Evolutionary conservation across 2,113 vertebrate species (phyloP), one percentile per base, ranked within the genome.

Genomic region (Psettodes erumei): DNA sequence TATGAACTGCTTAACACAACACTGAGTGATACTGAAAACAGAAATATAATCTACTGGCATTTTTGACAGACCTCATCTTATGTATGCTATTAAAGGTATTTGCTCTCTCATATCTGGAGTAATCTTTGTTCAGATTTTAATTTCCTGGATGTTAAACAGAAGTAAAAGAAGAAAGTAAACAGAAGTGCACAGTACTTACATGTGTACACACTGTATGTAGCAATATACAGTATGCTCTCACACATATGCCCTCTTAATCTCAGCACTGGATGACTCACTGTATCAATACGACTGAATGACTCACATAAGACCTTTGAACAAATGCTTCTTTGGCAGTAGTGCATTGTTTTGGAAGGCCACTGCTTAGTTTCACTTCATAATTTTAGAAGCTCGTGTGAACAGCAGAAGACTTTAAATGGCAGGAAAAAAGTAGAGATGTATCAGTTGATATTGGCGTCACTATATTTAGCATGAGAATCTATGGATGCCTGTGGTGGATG

Each of bases 331-430:
- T 77, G 42, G 45, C 60, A 81, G 32, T 27, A 10, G 6, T 47
- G 7, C 25, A 61, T 77, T 88, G 69, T 75, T 88, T 78, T 37
- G 37, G 23, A 33, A 37, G 9, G 9, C n/a, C 5, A 15, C 25
- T 65, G 74, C 76, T 67, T 81, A 71, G 74, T 82, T 88, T 83
- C 62, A 79, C 59, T 67, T 79, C n/a, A 43, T 66, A 50, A 69
- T 69, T 72, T 37, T 5, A 50, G 40, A 62, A 25, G 32, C n/a
- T 21, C 10, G 48, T 1, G 1, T 74, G 1, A 69, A 76, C 8
- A 45, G 25, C 8, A 40, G 62, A 75, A 69, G 69, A 76, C 42
- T 40, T 81, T 1, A 19, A n/a, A n/a, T n/a, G n/a, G 43, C 4
- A 3, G 1, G 12, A 48, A 37, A 78, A 67, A 48, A 25, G 2